Evolutionary conservation across 2,888 invertebrate genomes (phyloP), one percentile per base, ranked within the genome.

Genomic region (Synergus gifuensis): DNA sequence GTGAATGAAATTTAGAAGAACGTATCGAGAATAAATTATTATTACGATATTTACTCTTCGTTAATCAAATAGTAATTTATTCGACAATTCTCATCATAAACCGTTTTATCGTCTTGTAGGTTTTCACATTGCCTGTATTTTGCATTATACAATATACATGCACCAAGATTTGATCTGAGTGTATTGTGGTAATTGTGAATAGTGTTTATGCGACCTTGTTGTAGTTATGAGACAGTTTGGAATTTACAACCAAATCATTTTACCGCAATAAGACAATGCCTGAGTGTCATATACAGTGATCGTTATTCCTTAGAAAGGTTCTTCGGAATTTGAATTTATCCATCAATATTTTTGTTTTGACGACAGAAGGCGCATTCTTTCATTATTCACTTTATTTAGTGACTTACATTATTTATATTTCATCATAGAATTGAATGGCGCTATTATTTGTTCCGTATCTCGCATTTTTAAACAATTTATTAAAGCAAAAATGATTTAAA

Each of bases 231-330:
- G 22, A 16, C 69, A 36, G 22, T 49, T 69, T 54, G 49, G 36
- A 69, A 49, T 69, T 69, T 69, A 69, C 69, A 69, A 49, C 28
- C 49, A n/a, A 64, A 49, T 49, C 49, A 69, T 69, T 69, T 69
- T 16, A 69, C 28, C 28, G 28, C 69, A 69, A 49, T 49, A 69
- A 69, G 49, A 49, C 36, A 69, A 49, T 49, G 28, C 28, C 46
- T 46, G 8, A 46, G 46, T 67, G 22, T 67, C 22, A 28, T 28
- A 16, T 66, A n/a, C 11, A 18, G 9, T 22, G 58, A 18, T 58
- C 58, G 2, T 58, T 9, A 18, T 9, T 18, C 11, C n/a, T 18
- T 11, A 58, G 18, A 28, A 28, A 58, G n/a, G 3, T 58, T 18
- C 58, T 58, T 58, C 18, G 16, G 16, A 49, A 49, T 16, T 49